These are phyloP conservation scores for Accipiter cooperii DNA, from an alignment of 2,113 vertebrate species.

Conservation along the genomic window DNA sequence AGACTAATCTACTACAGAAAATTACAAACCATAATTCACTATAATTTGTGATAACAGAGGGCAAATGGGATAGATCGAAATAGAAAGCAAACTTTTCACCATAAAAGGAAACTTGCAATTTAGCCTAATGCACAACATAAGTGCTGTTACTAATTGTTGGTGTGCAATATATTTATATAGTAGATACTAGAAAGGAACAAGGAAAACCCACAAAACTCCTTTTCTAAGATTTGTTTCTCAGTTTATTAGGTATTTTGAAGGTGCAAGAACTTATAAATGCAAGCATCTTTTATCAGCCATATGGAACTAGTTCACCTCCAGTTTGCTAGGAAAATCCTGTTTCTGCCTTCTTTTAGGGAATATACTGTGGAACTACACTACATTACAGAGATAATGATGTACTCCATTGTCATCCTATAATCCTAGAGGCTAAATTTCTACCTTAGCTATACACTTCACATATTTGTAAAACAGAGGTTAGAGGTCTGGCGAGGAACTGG, in stretches of 20 bases:
- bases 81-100: neutral
- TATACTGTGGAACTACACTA: neutral
- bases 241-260: neutral
- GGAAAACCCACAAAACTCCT: neutral
- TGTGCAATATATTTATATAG: neutral
- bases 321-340: neutral
- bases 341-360: neutral
- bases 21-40: neutral
- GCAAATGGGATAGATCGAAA: neutral
- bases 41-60: neutral
- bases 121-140: neutral
- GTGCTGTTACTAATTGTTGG: neutral
- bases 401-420: neutral
- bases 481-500: neutral
- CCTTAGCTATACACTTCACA: neutral
- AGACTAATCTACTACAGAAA: conserved; percentile 35
- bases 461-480: neutral
- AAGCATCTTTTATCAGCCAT: neutral
- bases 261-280: neutral
- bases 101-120: neutral
- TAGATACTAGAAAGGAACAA: neutral
- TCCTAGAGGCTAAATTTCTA: neutral
- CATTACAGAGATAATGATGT: neutral
- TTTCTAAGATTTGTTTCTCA: neutral
- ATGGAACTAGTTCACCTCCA: neutral